Evolutionary conservation across 2,113 vertebrate genomes (phyloP).

Genomic region (Mesitornis unicolor): DNA sequence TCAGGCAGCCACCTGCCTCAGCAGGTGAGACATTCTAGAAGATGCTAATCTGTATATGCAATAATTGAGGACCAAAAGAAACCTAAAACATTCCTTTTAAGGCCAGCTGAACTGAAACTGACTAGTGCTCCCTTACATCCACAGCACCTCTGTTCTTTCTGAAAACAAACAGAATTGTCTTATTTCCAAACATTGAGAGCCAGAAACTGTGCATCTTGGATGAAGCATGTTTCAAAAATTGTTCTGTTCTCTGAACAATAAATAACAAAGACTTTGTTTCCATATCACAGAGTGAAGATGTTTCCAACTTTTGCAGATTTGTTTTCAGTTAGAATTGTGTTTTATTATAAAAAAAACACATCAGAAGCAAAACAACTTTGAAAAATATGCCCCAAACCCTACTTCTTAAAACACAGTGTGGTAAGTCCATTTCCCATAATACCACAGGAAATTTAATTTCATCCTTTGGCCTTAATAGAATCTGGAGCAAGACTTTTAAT

Average conservation of each 20-base stretch:
- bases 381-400: background rate
- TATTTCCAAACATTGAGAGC: background rate
- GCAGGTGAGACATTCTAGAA: background rate
- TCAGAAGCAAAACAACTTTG: background rate
- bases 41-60: background rate
- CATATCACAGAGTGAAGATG: background rate
- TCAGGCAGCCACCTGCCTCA: background rate
- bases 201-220: background rate
- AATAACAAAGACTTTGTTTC: background rate
- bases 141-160: background rate
- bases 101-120: background rate
- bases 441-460: background rate
- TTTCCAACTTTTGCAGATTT: background rate
- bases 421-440: background rate
- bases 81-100: background rate
- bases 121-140: background rate
- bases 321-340: background rate
- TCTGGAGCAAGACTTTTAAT: rapidly evolving
- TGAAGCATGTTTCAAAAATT: background rate
- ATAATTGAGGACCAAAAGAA: background rate
- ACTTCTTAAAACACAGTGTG: background rate
- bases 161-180: background rate
- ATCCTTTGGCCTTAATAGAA: background rate
- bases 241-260: background rate
- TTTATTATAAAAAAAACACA: background rate